Percentiles rank a stretch among this genome's conserved stretches.
Conservation (phyloP, 2,888 invertebrate genomes). For the Timema cristinae region DNA sequence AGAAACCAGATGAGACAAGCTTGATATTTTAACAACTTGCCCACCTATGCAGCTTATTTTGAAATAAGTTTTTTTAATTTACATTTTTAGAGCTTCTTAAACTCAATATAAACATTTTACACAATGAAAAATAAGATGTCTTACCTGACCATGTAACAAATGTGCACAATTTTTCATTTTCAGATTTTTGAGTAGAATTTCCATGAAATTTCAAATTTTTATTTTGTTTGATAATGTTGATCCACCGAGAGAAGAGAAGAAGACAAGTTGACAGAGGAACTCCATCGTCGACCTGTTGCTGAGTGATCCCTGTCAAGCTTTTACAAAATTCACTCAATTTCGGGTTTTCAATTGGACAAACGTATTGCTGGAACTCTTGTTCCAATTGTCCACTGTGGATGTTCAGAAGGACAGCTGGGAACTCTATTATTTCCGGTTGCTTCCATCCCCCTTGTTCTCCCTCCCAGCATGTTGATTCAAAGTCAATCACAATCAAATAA, state of each 20-base stretch:
- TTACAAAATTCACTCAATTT: constrained; percentile 55
- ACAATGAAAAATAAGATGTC: neutral
- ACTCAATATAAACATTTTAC: neutral
- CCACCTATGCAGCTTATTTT: too few species aligned
- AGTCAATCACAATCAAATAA: constrained; percentile 53
- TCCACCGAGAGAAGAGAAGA: constrained; percentile 54
- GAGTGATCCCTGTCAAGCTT: constrained; percentile 55
- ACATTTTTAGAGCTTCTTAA: too few species aligned
- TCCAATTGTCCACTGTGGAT: constrained; percentile 51
- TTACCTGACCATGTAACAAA: constrained; percentile 53
- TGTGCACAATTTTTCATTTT: constrained; percentile 41
- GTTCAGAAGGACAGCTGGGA: constrained; percentile 57
- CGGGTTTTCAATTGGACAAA: constrained; percentile 56
- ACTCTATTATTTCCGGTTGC: constrained; percentile 51
- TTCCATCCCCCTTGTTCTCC: constrained; percentile 45
- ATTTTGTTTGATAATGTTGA: constrained; percentile 48
- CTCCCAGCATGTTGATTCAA: constrained; percentile 63
- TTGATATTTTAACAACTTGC: too few species aligned
- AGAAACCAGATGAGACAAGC: too few species aligned
- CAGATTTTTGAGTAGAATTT: constrained; percentile 20
- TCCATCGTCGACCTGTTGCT: constrained; percentile 51
- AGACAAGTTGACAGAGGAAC: constrained; percentile 50
- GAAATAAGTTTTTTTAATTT: too few species aligned
- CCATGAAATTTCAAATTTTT: constrained; percentile 44
- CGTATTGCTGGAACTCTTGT: constrained; percentile 57